Percentiles rank a stretch among this genome's conserved stretches.
Conservation (phyloP, 2,113 vertebrate species). For the Passer montanus region DNA sequence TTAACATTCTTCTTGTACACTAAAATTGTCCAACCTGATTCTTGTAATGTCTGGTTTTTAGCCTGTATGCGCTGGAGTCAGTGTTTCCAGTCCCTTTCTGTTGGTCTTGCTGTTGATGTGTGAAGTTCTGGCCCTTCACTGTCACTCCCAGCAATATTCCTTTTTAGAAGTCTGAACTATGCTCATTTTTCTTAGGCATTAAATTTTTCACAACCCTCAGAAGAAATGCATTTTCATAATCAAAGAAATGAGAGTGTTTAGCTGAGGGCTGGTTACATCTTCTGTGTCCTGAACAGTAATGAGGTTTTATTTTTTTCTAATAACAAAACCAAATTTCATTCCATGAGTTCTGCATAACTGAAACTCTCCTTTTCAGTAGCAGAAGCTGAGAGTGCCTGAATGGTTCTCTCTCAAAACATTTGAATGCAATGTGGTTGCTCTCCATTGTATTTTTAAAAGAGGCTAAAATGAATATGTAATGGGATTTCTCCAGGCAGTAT, state of each 20-base stretch:
- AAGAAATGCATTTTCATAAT: neutral
- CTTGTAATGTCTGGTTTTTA: neutral
- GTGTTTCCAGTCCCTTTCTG: neutral
- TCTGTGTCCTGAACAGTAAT: neutral
- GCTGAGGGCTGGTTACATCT: neutral
- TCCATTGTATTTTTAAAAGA: neutral
- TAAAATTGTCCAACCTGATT: neutral
- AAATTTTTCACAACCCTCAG: neutral
- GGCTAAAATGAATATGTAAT: neutral
- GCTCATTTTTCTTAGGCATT: neutral
- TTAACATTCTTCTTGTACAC: neutral
- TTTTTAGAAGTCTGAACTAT: neutral
- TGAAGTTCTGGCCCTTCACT: neutral
- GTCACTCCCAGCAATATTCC: neutral
- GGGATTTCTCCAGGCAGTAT: accelerated
- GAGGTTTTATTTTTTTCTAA: neutral
- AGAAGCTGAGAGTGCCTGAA: neutral
- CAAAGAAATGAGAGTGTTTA: neutral
- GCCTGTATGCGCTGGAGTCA: neutral
- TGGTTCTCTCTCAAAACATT: neutral
- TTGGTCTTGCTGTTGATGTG: neutral
- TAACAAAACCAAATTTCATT: neutral
- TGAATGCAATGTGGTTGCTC: neutral
- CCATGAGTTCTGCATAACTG: neutral
- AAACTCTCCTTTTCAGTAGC: neutral